Base-by-base conservation (phyloP, 2,888 invertebrate genomes). In the Pyrgus malvae region DNA sequence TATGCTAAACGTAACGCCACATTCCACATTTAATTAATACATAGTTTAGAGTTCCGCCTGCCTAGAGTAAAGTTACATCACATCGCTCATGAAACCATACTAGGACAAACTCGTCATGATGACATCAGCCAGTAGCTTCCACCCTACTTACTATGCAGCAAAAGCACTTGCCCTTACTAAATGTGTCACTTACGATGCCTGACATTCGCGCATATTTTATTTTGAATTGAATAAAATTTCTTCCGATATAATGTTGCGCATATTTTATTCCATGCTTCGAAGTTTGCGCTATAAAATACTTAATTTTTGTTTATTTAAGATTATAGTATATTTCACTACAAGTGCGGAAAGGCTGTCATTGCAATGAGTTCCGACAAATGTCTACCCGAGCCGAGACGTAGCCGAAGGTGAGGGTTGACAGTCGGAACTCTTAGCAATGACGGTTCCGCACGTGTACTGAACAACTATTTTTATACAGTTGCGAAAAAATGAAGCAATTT, bases 1-100 rank as follows among this genome's bases (percentile, higher is more conserved):
- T 5, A 45, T 29, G 21, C 12, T 42, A 38, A 27, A 35, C 19
- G 9, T 42, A 37, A 38, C 38, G 17, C 56, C 48, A 57, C 62
- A 63, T 66, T 63, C 60, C 61, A 40, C 33, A 38, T 46, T 59
- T 60, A 62, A 62, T 65, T 63, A 58, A 42, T 53, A 46, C 51
- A 33, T 27, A 44, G 41, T 62, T 60, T 53, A 49, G 33, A 37
- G 41, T 48, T 60, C 41, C 53, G 54, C 40, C 25, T 45, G 55
- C 7, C 40, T 8, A 38, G 41, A 21, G 11, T 38, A 21, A 54
- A 48, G 50, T 54, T 35, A 37, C 48, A 42, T 48, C 27, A 42
- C 49, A 42, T 48, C 27, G 45, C 49, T 48, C 56, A 56, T 37
- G 45, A 23, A 27, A 49, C 40, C 41, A 48, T 46, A 44, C 48